Conservation (phyloP, 1,140 invertebrate species). For the Ectropis grisescens region DNA sequence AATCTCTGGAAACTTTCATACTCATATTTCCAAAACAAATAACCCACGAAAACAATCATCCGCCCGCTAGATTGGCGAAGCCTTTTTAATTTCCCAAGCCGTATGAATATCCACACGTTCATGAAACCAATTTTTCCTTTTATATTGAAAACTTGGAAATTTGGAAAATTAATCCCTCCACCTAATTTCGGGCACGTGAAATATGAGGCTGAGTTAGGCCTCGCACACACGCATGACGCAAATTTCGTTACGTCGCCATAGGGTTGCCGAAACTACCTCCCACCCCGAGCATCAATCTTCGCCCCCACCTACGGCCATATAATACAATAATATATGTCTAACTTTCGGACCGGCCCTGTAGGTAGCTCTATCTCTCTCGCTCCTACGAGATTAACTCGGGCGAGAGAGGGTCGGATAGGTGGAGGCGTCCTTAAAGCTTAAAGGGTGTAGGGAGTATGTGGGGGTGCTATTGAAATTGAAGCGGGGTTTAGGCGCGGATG, state of each 20-base stretch:
- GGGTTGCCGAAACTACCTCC: slow-evolving; percentile 64
- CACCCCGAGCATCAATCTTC: slow-evolving; percentile 59
- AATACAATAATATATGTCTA: slow-evolving; percentile 69
- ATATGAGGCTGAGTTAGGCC: slow-evolving; percentile 40
- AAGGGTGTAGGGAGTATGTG: slow-evolving; percentile 63
- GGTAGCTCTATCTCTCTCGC: slow-evolving; percentile 31
- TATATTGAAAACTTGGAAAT: slow-evolving; percentile 63
- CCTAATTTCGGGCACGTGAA: slow-evolving; percentile 60
- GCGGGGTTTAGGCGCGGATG: slow-evolving; percentile 67
- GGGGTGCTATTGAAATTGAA: slow-evolving; percentile 68
- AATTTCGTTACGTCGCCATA: slow-evolving; percentile 60
- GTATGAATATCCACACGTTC: slow-evolving; percentile 4
- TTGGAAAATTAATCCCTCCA: slow-evolving; percentile 63
- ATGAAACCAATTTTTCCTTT: slow-evolving; percentile 37
- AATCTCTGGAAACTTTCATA: no score
- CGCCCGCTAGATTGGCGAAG: no score
- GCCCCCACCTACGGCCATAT: slow-evolving; percentile 65
- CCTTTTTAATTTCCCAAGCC: slow-evolving; percentile 38
- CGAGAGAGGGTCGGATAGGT: slow-evolving; percentile 24
- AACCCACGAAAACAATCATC: no score
- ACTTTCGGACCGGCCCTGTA: slow-evolving; percentile 66
- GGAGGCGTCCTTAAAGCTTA: slow-evolving; percentile 65
- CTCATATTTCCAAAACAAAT: no score
- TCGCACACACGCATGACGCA: slow-evolving; percentile 45
- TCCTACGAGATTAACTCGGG: slow-evolving; percentile 6